Conservation (phyloP, 1,140 invertebrate species). For the Pogonognathellus flavescens region DNA sequence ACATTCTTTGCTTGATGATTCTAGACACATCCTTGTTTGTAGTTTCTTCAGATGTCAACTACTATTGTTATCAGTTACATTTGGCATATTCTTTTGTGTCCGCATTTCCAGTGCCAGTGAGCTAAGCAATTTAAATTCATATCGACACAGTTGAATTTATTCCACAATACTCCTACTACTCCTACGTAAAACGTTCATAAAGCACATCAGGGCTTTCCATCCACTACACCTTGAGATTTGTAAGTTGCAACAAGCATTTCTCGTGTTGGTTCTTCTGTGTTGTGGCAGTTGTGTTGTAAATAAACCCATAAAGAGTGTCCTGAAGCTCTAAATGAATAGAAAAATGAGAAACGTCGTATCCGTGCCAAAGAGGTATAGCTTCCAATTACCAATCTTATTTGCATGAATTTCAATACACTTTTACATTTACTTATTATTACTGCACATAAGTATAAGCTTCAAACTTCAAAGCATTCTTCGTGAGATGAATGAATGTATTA, state of each 20-base stretch:
- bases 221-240: background rate
- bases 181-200: too few relatives aligned
- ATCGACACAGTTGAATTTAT: too few relatives aligned
- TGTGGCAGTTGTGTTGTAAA: too few relatives aligned
- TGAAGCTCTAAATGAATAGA: slow-evolving; percentile 33
- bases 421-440: background rate
- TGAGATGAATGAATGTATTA: too few relatives aligned
- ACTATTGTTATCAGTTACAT: background rate
- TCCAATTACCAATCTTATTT: background rate
- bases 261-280: background rate
- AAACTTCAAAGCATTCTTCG: background rate
- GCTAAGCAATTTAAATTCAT: too few relatives aligned
- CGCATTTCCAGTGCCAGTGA: background rate
- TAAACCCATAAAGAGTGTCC: background rate
- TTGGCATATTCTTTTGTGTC: background rate
- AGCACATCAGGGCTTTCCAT: too few relatives aligned
- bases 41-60: slow-evolving; percentile 12
- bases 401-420: slow-evolving; percentile 8
- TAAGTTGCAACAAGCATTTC: background rate
- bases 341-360: slow-evolving; percentile 54
- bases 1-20: slow-evolving; percentile 14
- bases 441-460: background rate
- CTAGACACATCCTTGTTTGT: background rate
- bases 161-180: too few relatives aligned
- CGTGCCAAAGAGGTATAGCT: slow-evolving; percentile 52